Conservation (phyloP, 2,888 invertebrate genomes). For the Bursaphelenchus okinawaensis region DNA sequence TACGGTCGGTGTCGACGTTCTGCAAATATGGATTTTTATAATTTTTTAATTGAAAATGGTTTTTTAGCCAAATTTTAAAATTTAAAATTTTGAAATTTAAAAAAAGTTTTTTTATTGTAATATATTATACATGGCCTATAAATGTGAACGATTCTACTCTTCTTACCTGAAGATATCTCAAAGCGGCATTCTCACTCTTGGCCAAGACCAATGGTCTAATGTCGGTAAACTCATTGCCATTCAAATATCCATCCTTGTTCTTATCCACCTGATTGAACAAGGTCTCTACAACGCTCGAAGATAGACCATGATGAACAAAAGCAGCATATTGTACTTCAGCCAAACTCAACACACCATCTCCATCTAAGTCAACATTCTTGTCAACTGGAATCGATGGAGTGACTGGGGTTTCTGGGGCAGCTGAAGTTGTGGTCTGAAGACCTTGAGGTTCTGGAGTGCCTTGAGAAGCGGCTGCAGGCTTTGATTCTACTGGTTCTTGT, state of each 20-base stretch:
- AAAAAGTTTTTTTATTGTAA: not conserved
- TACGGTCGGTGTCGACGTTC: conserved; percentile 48
- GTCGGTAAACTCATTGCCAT: conserved; percentile 44
- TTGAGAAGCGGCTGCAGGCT: conserved; percentile 8
- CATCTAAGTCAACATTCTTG: conserved; percentile 46
- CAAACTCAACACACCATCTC: conserved; percentile 47
- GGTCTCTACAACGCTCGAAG: conserved; percentile 50
- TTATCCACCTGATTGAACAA: conserved; percentile 45
- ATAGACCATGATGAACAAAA: conserved; percentile 53
- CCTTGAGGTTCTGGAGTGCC: conserved; percentile 7
- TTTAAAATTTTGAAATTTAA: not conserved
- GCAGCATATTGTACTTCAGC: conserved; percentile 54
- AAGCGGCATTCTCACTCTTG: conserved; percentile 54
- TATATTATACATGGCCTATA: not conserved
- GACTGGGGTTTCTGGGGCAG: conserved; percentile 14
- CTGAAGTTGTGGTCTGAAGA: not conserved
- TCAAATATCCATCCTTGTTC: conserved; percentile 34
- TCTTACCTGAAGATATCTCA: conserved; percentile 43
- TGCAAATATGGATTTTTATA: conserved; percentile 13
- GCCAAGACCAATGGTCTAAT: conserved; percentile 51
- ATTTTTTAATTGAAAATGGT: too few species aligned
- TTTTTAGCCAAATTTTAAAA: not conserved
- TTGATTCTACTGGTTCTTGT: not conserved
- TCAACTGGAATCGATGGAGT: conserved; percentile 34
- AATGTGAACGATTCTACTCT: too few species aligned